A percentile compares a stretch with the other conserved stretches of the same genome.
phyloP scores from a whole-genome alignment of 1,140 invertebrate genomes.

The Drosophila murphyi region DNA sequence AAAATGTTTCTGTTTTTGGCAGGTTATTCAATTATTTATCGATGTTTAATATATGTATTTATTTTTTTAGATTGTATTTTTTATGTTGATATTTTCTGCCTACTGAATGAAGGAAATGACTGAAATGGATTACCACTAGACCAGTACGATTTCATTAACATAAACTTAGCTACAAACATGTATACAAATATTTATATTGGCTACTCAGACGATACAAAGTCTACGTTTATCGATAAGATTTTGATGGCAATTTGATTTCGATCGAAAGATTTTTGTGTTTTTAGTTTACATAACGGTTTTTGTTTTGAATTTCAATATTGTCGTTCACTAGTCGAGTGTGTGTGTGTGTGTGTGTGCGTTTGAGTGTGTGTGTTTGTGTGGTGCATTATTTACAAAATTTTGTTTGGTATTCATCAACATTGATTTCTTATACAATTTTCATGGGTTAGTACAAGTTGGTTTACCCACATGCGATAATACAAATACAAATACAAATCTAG shows the following conservation, averaged over 20 bases:
- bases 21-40: background rate
- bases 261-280: constrained; percentile 34
- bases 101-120: constrained; percentile 20
- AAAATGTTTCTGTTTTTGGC: constrained; percentile 13
- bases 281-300: constrained; percentile 34
- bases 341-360: constrained; percentile 24
- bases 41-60: background rate
- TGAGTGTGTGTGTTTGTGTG: constrained; percentile 33
- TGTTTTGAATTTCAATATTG: constrained; percentile 13
- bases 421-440: constrained; percentile 21
- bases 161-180: constrained; percentile 39
- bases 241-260: constrained; percentile 44
- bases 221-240: constrained; percentile 19
- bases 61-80: background rate
- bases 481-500: background rate
- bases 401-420: constrained; percentile 18
- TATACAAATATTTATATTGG: constrained; percentile 22
- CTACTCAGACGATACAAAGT: constrained; percentile 32
- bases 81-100: constrained; percentile 5
- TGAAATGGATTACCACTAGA: constrained; percentile 49
- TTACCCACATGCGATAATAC: constrained; percentile 37
- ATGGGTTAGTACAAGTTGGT: constrained; percentile 30
- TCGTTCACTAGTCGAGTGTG: background rate
- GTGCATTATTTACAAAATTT: constrained; percentile 64
- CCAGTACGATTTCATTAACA: constrained; percentile 48